Evolutionary conservation across 1,140 invertebrate genomes (phyloP), one percentile per base, ranked within the genome.

Genomic region (Magallana gigas): DNA sequence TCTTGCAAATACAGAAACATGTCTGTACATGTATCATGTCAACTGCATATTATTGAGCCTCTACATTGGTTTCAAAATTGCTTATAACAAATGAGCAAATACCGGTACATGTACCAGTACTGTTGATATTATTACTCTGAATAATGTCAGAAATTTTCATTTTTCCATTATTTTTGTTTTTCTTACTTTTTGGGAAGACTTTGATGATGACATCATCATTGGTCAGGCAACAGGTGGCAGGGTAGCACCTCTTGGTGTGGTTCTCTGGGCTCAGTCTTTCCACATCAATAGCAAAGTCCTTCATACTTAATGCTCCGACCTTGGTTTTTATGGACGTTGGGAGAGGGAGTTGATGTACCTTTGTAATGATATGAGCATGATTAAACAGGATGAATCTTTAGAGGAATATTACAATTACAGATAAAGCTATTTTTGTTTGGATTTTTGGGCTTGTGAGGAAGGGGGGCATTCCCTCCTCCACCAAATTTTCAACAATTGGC

Each of bases 241-340:
- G 87, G 80, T 92, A 92, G 1, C 48, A 80, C n/a, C 89, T 59
- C 56, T 68, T 86, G 14, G 56, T 18, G 59, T 92, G 85, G 56
- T 89, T 68, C 9, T 62, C 48, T 8, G 84, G 57, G 5, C 84
- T 60, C 14, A 92, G 56, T 36, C 86, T 87, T 8, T 89, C 89
- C 14, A 89, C 90, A 85, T 92, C 89, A 14, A 92, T 92, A 12
- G 90, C 16, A 80, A 92, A 92, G 80, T 92, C 92, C 59, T 84
- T 64, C 23, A 92, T 59, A 23, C 71, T 85, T 14, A 92, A 56
- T 36, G 18, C 84, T 12, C 84, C 59, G 9, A 92, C 59, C 11
- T 60, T 87, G 9, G 18, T 48, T 18, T 71, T 62, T 8, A 92
- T 71, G 14, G 82, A 59, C 0, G 8, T 68, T 57, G 92, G 92